Evolutionary conservation across 2,113 vertebrate genomes (phyloP).

Genomic region (Muntiacus reevesi): DNA sequence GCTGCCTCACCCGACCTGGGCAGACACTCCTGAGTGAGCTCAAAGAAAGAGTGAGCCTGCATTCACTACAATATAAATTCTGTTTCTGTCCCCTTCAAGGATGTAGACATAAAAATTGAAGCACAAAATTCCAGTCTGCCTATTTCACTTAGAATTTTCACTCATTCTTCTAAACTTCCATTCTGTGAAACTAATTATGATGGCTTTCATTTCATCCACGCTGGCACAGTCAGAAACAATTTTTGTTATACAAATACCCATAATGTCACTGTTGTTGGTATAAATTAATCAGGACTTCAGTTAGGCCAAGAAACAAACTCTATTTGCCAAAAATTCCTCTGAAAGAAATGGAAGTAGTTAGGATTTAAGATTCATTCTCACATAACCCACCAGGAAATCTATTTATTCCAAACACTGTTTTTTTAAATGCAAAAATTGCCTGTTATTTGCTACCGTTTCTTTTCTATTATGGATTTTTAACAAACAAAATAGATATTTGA

Average conservation of each 20-base stretch:
- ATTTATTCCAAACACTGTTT: not conserved
- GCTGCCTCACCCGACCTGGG: not conserved
- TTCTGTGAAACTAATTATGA: not conserved
- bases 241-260: not conserved
- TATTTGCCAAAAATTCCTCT: not conserved
- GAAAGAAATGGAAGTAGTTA: not conserved
- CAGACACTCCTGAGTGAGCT: too few species aligned
- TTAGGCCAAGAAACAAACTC: not conserved
- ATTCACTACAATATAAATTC: accelerated
- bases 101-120: not conserved
- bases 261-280: not conserved
- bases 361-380: not conserved
- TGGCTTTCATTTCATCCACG: accelerated
- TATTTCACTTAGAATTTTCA: not conserved
- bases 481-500: not conserved
- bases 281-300: not conserved
- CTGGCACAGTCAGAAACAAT: not conserved
- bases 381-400: not conserved
- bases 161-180: not conserved
- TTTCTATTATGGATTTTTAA: not conserved
- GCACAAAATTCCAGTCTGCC: not conserved
- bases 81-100: too few species aligned
- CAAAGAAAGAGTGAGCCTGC: accelerated
- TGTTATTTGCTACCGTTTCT: not conserved
- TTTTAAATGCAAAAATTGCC: not conserved